Percentiles rank a stretch among this genome's conserved stretches.
These are phyloP conservation scores for Diogma glabrata DNA, from an alignment of 2,888 invertebrate species.

Conservation along the genomic window DNA sequence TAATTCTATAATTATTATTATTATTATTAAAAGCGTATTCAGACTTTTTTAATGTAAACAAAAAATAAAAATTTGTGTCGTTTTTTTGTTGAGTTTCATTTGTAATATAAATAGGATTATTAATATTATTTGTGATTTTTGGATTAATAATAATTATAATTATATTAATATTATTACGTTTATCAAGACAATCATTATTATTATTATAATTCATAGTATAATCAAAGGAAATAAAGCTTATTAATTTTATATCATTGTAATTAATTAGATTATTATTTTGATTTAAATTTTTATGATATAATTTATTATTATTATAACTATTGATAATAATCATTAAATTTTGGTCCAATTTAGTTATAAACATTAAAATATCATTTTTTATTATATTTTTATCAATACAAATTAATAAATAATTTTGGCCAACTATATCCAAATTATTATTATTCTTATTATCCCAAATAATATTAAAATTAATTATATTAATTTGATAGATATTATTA, in stretches of 20 bases:
- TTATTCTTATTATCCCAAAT: not conserved
- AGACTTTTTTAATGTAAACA: conserved; percentile 10
- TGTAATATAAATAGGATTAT: conserved; percentile 9
- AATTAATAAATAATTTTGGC: not conserved
- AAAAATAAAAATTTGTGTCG: conserved; percentile 7
- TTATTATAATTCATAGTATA: no score
- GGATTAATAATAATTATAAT: not conserved
- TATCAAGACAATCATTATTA: conserved; percentile 9
- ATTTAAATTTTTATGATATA: not conserved
- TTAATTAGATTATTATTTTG: no score
- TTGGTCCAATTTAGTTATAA: conserved; percentile 2
- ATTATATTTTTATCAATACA: not conserved
- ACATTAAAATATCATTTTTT: conserved; percentile 8
- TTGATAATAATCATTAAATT: no score
- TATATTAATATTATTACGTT: not conserved
- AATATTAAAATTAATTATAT: conserved; percentile 1
- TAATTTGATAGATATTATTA: conserved; percentile 3
- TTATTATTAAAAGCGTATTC: conserved; percentile 10
- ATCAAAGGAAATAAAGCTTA: conserved; percentile 7
- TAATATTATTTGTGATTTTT: conserved; percentile 3
- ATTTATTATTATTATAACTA: no score
- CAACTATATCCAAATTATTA: conserved; percentile 3
- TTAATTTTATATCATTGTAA: conserved; percentile 5
- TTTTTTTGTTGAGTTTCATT: conserved; percentile 10
- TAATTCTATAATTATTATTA: conserved; percentile 1